Base-by-base conservation (phyloP, 1,140 invertebrate species). In the Drosophila repletoides region DNA sequence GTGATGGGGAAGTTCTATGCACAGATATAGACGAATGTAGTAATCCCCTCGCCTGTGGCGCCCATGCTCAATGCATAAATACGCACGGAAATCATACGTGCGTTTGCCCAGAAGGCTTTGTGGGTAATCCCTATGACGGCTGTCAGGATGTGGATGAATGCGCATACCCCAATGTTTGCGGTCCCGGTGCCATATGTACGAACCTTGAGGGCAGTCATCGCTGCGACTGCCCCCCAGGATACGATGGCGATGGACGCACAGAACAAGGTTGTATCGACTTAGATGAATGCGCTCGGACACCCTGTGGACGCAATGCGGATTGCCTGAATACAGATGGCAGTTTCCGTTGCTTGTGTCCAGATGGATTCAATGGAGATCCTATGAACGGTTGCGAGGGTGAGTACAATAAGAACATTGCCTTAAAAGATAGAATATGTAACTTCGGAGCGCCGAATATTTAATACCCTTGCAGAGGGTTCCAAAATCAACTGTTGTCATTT, bases 51-150 rank as follows among this genome's bases (percentile, higher is more conserved):
- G 93, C 95, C 49, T 98, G 96, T 86, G 96, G 96, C 31, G 91
- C 91, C 22, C 95, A 96, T 81, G 94, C 96, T 10, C 72, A 95
- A 15, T 98, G 97, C 88, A 92, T 93, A 56, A 98, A 98, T 90
- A 93, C 93, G 28, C 94, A 94, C 19, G 97, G 97, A 80, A 97
- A 97, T 90, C 97, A 97, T 88, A 97, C 94, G 3, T 98, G 97
- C 90, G 88, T 92, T 24, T 98, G 97, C 91, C 93, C 93, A 68
- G 92, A 94, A 41, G 97, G 97, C 66, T 98, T 93, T 89, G 92
- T 93, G 53, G 96, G 97, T 90, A 95, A 97, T 92, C 95, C 97
- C n/a, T 96, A 94, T 89, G 93, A 94, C 91, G 95, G 93, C 64
- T 97, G 96, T 90, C 92, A 93, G 63, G 96, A 97, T 89, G 91